Percentiles rank a stretch among this genome's conserved stretches.
phyloP scores from a whole-genome alignment of 2,113 vertebrate species.

The Xenotilapia leptura region DNA sequence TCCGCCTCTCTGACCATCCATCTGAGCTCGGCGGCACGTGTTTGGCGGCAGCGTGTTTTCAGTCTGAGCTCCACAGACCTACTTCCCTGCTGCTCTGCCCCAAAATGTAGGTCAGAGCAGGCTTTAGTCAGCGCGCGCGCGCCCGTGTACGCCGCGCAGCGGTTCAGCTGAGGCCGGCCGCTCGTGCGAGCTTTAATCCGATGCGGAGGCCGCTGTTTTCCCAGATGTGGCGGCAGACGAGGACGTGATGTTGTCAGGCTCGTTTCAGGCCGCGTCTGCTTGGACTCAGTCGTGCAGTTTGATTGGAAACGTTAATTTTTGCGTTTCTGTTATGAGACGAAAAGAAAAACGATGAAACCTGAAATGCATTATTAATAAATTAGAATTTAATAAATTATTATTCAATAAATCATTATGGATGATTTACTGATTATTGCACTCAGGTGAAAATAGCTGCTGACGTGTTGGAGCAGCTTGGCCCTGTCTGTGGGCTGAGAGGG shows the following conservation, averaged over 20 bases:
- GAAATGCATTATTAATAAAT: rapidly evolving
- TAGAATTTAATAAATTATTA: too few relatives aligned
- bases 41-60: neutral
- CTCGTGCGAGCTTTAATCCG: conserved; percentile 5
- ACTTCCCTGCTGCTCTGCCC: conserved; percentile 9
- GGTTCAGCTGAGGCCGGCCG: neutral
- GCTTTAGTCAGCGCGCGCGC: conserved; percentile 28
- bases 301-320: neutral
- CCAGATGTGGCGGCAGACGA: neutral
- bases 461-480: neutral
- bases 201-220: neutral
- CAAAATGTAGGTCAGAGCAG: conserved; percentile 48
- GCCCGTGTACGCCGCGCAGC: neutral
- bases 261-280: neutral
- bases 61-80: conserved; percentile 31
- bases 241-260: neutral
- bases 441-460: neutral
- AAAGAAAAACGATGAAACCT: neutral
- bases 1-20: neutral
- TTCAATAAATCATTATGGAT: rapidly evolving
- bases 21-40: conserved; percentile 27
- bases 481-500: neutral
- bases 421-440: rapidly evolving
- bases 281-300: neutral
- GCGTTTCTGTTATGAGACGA: neutral